Evolutionary conservation across 2,888 invertebrate species (phyloP).

Genomic region (Brassicogethes aeneus): DNA sequence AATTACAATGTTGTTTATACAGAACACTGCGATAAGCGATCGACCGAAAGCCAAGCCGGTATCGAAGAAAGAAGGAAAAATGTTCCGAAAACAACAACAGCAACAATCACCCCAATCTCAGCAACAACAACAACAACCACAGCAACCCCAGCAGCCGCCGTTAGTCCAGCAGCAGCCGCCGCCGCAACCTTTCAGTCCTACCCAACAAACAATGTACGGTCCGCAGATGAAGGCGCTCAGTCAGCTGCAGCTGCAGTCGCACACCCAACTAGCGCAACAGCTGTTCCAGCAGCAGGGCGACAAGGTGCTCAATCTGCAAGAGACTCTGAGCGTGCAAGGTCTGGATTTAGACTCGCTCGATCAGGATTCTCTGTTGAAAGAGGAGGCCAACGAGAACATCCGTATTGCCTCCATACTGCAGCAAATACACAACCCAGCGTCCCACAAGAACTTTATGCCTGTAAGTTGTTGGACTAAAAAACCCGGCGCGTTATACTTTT

Average conservation of each 20-base stretch:
- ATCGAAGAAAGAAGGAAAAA: slow-evolving; percentile 72
- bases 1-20: too few relatives aligned
- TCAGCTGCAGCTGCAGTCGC: slow-evolving; percentile 28
- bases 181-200: slow-evolving; percentile 3
- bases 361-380: slow-evolving; percentile 32
- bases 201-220: too few relatives aligned
- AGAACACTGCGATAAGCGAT: slow-evolving; percentile 72
- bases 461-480: slow-evolving; percentile 27
- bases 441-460: slow-evolving; percentile 31
- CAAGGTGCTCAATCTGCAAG: slow-evolving; percentile 23
- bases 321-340: slow-evolving; percentile 31
- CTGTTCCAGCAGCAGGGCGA: slow-evolving; percentile 17
- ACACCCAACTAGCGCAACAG: slow-evolving; percentile 32
- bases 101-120: slow-evolving; percentile 37
- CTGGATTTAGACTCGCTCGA: slow-evolving; percentile 32
- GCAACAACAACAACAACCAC: slow-evolving; percentile 44
- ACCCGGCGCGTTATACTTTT: too few relatives aligned
- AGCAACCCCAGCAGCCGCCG: slow-evolving; percentile 33
- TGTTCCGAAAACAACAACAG: slow-evolving; percentile 52
- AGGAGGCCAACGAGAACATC: slow-evolving; percentile 33
- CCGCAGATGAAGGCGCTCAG: slow-evolving; percentile 21
- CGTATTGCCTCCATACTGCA: slow-evolving; percentile 36
- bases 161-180: slow-evolving; percentile 19
- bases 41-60: slow-evolving; percentile 75
- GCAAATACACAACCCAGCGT: slow-evolving; percentile 34